Evolutionary conservation across 2,888 invertebrate genomes (phyloP), one percentile per base, ranked within the genome.

Genomic region (Cheilosia soror): DNA sequence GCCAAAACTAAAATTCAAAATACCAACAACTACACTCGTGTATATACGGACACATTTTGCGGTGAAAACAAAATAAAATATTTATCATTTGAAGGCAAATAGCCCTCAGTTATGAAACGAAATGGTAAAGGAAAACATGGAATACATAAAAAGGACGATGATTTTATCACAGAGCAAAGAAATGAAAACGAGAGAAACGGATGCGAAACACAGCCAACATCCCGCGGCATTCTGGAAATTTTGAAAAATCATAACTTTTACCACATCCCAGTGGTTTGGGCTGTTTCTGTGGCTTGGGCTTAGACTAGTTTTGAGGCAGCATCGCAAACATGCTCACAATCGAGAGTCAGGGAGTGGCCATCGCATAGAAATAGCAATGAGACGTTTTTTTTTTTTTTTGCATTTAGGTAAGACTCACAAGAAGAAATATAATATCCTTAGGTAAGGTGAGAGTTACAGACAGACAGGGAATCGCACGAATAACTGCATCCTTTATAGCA

Each of bases 41-140:
- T 2, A 13, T 29, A 15, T 33, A 25, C 44, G 15, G 53, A 55
- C 33, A 69, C 42, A 69, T 62, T 77, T 77, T 63, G 58, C 37
- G 76, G 76, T n/a, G n/a, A 63, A 77, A 55, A 71, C 79, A 44
- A 73, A 79, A 79, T 79, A 66, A 73, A 79, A 79, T 79, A 73
- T 79, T 79, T 79, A 72, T 73, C 58, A 79, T 72, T 73, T 51
- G 44, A 72, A 73, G 51, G 71, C 51, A 57, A 71, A 79, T 51
- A 65, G 73, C 65, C 51, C 15, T 60, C 44, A 73, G 73, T 66
- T 73, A 58, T 53, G 65, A 66, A 51, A 58, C 47, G 55, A 51
- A 65, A 58, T 71, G 63, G 55, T 33, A 51, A 65, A 65, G 65
- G 37, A 44, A 44, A 27, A 60, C 13, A 44, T 29, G 15, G 29